These are phyloP conservation scores for Jacana jacana DNA, from an alignment of 2,113 vertebrate genomes.

Conservation along the genomic window DNA sequence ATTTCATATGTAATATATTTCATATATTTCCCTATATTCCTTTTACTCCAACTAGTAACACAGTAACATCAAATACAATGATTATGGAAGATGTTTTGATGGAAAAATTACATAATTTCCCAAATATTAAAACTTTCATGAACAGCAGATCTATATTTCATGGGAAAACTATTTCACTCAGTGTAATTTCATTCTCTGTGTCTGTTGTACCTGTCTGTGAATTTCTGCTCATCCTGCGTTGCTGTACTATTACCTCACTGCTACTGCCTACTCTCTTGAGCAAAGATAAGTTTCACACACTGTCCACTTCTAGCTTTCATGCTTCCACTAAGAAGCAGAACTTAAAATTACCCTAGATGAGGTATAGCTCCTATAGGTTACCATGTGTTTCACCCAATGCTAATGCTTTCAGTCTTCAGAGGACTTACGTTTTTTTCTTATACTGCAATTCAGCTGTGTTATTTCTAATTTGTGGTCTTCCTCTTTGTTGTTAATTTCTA, in stretches of 20 bases:
- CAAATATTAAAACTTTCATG: not conserved
- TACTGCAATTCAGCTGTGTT: slow-evolving; percentile 51
- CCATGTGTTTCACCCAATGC: not conserved
- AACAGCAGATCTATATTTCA: not conserved
- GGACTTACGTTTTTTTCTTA: slow-evolving; percentile 70
- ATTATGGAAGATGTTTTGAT: not conserved
- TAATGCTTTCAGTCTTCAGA: not conserved
- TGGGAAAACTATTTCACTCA: not conserved
- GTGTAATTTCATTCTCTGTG: not conserved
- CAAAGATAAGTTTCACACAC: not conserved
- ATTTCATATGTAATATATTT: not conserved
- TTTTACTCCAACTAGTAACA: slow-evolving; percentile 79
- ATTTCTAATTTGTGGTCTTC: slow-evolving; percentile 68
- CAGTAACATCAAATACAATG: not conserved
- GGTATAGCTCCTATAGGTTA: not conserved
- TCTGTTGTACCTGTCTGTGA: not conserved
- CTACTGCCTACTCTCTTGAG: not conserved
- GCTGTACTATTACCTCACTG: not conserved
- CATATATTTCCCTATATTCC: slow-evolving; percentile 46
- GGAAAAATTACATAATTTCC: not conserved
- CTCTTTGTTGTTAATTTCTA: slow-evolving; percentile 75
- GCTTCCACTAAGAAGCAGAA: not conserved
- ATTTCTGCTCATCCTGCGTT: not conserved
- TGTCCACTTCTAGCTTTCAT: not conserved
- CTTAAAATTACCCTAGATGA: not conserved